Evolutionary conservation across 2,888 invertebrate species (phyloP).

Genomic region (Escarpia spicata): DNA sequence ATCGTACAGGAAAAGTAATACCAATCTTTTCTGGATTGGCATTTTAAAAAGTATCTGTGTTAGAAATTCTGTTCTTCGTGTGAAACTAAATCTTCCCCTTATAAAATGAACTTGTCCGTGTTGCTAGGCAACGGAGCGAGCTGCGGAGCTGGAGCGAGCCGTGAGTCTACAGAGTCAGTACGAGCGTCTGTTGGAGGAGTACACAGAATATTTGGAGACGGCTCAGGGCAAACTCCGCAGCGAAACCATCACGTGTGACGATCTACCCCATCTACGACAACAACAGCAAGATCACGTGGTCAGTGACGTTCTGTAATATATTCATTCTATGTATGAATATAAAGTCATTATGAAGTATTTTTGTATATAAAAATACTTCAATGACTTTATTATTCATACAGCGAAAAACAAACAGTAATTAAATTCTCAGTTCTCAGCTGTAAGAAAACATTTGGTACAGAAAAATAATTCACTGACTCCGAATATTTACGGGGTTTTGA

Average conservation of each 20-base stretch:
- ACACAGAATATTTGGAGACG: constrained; percentile 59
- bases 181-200: constrained; percentile 59
- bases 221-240: constrained; percentile 56
- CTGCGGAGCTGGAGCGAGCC: constrained; percentile 47
- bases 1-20: too few species aligned
- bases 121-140: constrained; percentile 36
- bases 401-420: too few species aligned
- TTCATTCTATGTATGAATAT: background rate
- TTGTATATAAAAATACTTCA: too few species aligned
- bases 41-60: background rate
- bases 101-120: background rate
- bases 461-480: too few species aligned
- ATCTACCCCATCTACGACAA: constrained; percentile 57
- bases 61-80: background rate
- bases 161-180: constrained; percentile 59
- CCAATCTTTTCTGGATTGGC: background rate
- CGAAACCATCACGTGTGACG: constrained; percentile 47
- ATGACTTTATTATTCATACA: too few species aligned
- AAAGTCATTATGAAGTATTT: background rate
- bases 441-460: too few species aligned
- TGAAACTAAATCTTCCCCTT: background rate
- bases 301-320: constrained; percentile 13
- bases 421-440: too few species aligned
- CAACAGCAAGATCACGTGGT: constrained; percentile 60
- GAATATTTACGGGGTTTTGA: too few species aligned